phyloP scores from a whole-genome alignment of 2,888 invertebrate species.

The Orthosia incerta region DNA sequence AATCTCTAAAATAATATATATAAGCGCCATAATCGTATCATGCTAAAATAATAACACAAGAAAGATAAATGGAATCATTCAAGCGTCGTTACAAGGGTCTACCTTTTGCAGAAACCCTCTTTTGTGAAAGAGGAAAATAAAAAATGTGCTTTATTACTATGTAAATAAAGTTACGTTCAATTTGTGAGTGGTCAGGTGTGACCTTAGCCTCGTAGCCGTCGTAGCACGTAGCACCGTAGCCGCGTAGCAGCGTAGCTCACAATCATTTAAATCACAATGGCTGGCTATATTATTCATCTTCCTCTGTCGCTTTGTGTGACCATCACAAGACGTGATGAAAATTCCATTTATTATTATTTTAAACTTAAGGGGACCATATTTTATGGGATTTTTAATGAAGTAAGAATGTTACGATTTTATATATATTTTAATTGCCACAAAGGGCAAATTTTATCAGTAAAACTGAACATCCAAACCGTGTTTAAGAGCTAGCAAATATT shows the following conservation, averaged over 20 bases:
- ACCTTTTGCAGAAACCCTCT: constrained; percentile 61
- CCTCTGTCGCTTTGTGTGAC: constrained; percentile 52
- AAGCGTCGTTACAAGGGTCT: constrained; percentile 72
- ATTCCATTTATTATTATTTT: constrained; percentile 47
- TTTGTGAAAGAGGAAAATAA: constrained; percentile 33
- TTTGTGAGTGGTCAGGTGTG: constrained; percentile 65
- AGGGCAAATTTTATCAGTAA: background rate
- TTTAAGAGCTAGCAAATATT: background rate
- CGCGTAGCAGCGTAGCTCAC: constrained; percentile 58
- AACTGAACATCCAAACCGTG: background rate
- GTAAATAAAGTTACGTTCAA: constrained; percentile 61
- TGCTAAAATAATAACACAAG: constrained; percentile 72
- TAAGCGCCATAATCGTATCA: constrained; percentile 63
- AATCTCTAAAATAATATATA: constrained; percentile 48
- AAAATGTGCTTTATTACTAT: constrained; percentile 52
- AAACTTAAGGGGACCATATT: constrained; percentile 27
- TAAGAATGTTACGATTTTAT: constrained; percentile 3
- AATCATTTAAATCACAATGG: constrained; percentile 68
- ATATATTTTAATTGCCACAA: background rate
- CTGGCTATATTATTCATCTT: constrained; percentile 67
- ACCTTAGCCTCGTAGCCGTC: constrained; percentile 43
- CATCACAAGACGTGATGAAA: constrained; percentile 56
- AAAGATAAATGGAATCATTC: constrained; percentile 76
- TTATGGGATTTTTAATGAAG: constrained; percentile 25
- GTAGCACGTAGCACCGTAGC: constrained; percentile 39